A percentile compares a stretch with the other conserved stretches of the same genome.
phyloP scores from a whole-genome alignment of 92 coral and sea anemone genomes.

The Phenganax stokvisi region DNA sequence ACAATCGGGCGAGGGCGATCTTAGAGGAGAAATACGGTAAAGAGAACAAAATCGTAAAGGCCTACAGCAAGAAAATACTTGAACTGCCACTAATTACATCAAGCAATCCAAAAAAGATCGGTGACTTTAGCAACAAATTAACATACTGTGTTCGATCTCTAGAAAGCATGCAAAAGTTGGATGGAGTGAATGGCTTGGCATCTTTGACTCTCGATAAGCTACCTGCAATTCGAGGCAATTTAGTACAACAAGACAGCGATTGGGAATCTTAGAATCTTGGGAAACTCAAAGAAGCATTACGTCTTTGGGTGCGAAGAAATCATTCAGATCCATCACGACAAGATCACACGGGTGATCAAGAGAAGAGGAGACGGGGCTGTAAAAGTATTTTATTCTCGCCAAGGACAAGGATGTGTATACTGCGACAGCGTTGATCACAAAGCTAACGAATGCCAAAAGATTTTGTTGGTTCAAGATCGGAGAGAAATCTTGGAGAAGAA shows the following conservation, averaged over 20 bases:
- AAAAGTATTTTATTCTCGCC: too few relatives aligned
- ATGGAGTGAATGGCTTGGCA: constrained; percentile 37
- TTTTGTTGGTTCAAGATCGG: constrained; percentile 2
- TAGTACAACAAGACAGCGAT: constrained; percentile 35
- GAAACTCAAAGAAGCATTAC: constrained; percentile 42
- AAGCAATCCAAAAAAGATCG: constrained; percentile 32
- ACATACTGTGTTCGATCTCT: constrained; percentile 39
- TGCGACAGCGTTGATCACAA: constrained; percentile 18
- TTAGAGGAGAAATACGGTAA: constrained; percentile 30
- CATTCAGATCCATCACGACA: neutral
- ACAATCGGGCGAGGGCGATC: constrained; percentile 36
- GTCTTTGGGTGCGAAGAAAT: constrained; percentile 42
- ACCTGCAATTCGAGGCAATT: constrained; percentile 49
- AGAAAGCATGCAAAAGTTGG: constrained; percentile 30
- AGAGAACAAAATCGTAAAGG: constrained; percentile 31
- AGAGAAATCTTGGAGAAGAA: constrained; percentile 32
- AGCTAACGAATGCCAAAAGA: constrained; percentile 22
- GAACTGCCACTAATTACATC: constrained; percentile 32
- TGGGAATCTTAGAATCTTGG: constrained; percentile 46
- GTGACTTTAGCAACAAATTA: constrained; percentile 50
- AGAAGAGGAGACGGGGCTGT: too few relatives aligned
- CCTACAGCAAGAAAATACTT: constrained; percentile 19
- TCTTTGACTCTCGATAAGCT: constrained; percentile 47
- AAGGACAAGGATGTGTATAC: neutral
- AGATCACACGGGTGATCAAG: too few relatives aligned